Evolutionary conservation across 2,888 invertebrate species (phyloP), one percentile per base, ranked within the genome.

Genomic region (Drosophila algonquin): DNA sequence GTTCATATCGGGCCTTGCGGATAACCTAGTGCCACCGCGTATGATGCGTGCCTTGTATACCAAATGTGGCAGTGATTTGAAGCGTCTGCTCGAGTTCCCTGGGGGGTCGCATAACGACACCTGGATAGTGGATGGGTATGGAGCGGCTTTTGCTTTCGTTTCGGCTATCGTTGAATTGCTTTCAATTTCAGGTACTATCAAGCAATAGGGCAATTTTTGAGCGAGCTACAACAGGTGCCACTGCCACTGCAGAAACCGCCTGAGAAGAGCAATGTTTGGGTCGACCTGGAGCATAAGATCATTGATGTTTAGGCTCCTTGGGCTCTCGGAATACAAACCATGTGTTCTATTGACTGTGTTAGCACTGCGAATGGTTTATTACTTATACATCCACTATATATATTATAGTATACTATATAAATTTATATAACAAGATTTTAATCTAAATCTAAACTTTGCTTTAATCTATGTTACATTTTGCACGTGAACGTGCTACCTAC

Each of bases 21-120:
- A 98, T 91, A 94, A 95, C 14, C 93, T 98, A 62, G 97, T 99
- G 40, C 98, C 98, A 55, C 97, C 98, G 1, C 93, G 94, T 57
- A 98, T 98, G 98, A 97, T 97, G 94, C 94, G 95, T 73, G 95
- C 95, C 69, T 93, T 98, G 59, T 96, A 96, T 90, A 93, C 94
- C 80, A 93, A 94, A 52, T 97, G 97, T 90, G 94, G 94, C 40
- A 96, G 97, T 73, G 92, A 94, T 24, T 93, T 94, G 81, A 98
- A 98, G 92, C 95, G 96, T 77, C 92, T 98, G 51, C 93, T 95
- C 24, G 95, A 96, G 87, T 94, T 98, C 91, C 94, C 95, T 2
- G 94, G 95, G 21, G 98, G 98, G 1, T 96, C 97, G 0, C 98
- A 99, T 92, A 98, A 98, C 89, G 98, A 98, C 91, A 98, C 98